Evolutionary conservation across 1,140 invertebrate genomes (phyloP), one percentile per base, ranked within the genome.

Genomic region (Euwallacea similis): DNA sequence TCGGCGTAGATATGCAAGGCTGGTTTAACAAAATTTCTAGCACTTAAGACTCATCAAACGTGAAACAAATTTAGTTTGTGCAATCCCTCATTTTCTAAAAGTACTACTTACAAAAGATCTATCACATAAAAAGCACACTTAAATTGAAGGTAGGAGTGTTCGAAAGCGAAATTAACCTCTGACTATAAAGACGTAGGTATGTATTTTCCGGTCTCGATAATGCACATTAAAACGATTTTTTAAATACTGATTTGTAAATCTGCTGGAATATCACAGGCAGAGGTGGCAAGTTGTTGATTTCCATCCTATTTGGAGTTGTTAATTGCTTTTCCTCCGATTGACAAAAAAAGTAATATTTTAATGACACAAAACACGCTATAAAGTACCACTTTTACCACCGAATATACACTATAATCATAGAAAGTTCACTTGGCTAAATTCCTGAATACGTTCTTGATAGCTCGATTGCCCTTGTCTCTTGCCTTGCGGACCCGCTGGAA

Each of bases 231-330:
- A 55, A 60, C 13, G 53, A 66, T 61, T 69, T 71, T 73, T 42
- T 10, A 76, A 76, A 76, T 76, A 76, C 75, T 76, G 75, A 75
- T 75, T 65, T 73, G 73, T 73, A 74, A 71, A 42, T 70, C 72
- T 73, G 65, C 69, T 75, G 65, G 54, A 64, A 71, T 74, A 76
- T 76, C 75, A 75, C 73, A 76, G 73, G 73, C 73, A 76, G 72
- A 73, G 69, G 59, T 60, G 67, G 63, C 54, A 69, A 61, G 33
- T 41, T 44, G 13, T 21, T 69, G 13, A 44, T 7, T 58, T 54
- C 50, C 21, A 33, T 33, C 21, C 21, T 33, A 33, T 33, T 33
- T 33, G 21, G 21, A 33, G 21, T 33, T 33, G 21, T 33, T 33
- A 33, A 33, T 33, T 33, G 21, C 21, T 33, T 33, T 33, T 33